These are phyloP conservation scores for Plodia interpunctella DNA, from an alignment of 1,140 invertebrate genomes.

Conservation along the genomic window DNA sequence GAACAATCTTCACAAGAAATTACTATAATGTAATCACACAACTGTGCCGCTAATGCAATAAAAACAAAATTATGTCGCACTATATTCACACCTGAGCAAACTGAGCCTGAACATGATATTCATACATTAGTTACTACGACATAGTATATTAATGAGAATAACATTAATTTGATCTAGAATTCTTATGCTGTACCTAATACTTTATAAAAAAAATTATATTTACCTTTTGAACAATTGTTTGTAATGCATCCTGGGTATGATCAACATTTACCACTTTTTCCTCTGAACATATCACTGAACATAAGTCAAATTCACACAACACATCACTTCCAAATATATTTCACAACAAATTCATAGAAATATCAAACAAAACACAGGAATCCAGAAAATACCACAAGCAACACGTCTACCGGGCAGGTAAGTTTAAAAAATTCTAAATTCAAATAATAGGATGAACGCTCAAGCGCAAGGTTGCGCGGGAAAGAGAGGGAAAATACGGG, in stretches of 20 bases:
- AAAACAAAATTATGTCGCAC: conserved; percentile 17
- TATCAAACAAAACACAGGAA: conserved; percentile 23
- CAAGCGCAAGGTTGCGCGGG: conserved; percentile 31
- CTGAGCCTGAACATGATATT: conserved; percentile 8
- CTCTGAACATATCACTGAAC: conserved; percentile 33
- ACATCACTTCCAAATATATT: conserved; percentile 15
- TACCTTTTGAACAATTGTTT: conserved; percentile 67
- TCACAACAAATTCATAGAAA: conserved; percentile 22
- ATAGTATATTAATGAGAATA: background rate
- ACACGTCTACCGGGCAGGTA: conserved; percentile 39
- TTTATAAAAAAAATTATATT: conserved; percentile 13
- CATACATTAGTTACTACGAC: conserved; percentile 7
- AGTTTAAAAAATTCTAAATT: conserved; percentile 50
- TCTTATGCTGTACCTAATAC: background rate
- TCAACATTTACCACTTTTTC: conserved; percentile 31
- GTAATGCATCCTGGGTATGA: conserved; percentile 57
- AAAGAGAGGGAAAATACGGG: conserved; percentile 39
- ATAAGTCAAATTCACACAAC: conserved; percentile 27
- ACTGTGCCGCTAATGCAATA: conserved; percentile 15
- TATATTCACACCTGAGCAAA: conserved; percentile 16
- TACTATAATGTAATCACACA: conserved; percentile 14
- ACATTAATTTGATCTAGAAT: conserved; percentile 9
- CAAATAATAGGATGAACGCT: conserved; percentile 27
- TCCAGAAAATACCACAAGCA: conserved; percentile 17
- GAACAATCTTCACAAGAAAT: conserved; percentile 6